Base-by-base conservation (phyloP, 2,888 invertebrate genomes). In the Standfussiana lucernea region DNA sequence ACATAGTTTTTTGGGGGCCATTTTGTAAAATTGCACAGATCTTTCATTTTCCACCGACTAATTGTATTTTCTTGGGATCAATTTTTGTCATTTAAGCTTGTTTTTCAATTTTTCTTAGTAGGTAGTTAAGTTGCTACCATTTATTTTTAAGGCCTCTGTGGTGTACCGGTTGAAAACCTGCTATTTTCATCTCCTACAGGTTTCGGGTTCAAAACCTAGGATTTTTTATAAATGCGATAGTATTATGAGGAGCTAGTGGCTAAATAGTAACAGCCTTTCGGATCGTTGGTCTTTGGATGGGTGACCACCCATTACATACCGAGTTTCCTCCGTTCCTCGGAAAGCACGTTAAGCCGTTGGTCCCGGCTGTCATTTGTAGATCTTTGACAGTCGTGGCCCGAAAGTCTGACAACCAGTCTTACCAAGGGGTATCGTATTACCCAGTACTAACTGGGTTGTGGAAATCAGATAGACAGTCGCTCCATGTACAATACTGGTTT, bases 21-120 rank as follows among this genome's bases (percentile, higher is more conserved):
- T 91, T 90, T 93, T 90, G 89, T 83, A 88, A 92, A 91, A 90
- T 89, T 85, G 81, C 82, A 68, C 69, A 59, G 50, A 72, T 76
- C 76, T 85, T 88, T 85, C 66, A 80, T 85, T 85, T 88, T 84
- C 73, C 77, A 64, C 76, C 75, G 88, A 62, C 84, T 88, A 86
- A 88, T 88, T 87, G 75, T 76, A 37, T 61, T 66, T 86, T 88
- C 87, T 75, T 75, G 65, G 88, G 75, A 87, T 88, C 72, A 82
- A 84, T 84, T 79, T 85, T 86, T 83, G 67, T 47, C 37, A 59
- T 75, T 75, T 50, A 75, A 47, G 18, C 56, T 11, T 37, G 66
- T 62, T 72, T 35, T 21, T 18, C 11, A 47, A 35, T 72, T 64
- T 59, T 24, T 68, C 15, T 66, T 15, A 47, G 50, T 59, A n/a